Evolutionary conservation across 1,140 invertebrate species (phyloP), one percentile per base, ranked within the genome.

Genomic region (Cydia splendana): DNA sequence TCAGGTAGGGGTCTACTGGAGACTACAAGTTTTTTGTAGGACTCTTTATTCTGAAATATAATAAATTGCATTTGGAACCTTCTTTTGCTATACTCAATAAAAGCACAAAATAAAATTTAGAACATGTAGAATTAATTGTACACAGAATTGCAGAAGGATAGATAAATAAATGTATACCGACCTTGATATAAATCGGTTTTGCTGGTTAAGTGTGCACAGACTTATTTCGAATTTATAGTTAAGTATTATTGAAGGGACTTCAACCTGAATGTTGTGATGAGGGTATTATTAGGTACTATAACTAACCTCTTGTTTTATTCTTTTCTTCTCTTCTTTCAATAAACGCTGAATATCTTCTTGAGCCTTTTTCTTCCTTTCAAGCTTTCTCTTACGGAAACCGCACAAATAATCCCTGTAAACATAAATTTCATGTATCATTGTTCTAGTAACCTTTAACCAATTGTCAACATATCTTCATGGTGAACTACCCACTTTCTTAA

Each of bases 371-470:
- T 95, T 95, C 76, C 96, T 93, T 86, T 96, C 94, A 20, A 96
- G 82, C 87, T 97, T 97, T 79, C 96, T 91, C 89, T 97, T 97
- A 62, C 94, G 96, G 91, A 97, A 97, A 6, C 96, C 96, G 76
- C 95, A 95, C 45, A 97, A 90, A 87, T 96, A 97, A 53, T 97
- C 96, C 88, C 93, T 94, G 77, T 75, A 90, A 88, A 82, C 28
- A 78, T 65, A 77, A 75, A 71, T 20, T 65, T 51, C 30, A 65
- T 18, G n/a, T 30, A 76, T 62, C 12, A 74, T 30, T n/a, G n/a
- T 74, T 51, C 34, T 53, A 71, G 65, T 75, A 76, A 76, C 48
- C 75, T 65, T 48, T n/a, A 76, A 53, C 10, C 76, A 42, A 80
- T 34, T 45, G 15, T 74, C 76, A 57, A 79, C 10, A 51, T 48